Evolutionary conservation across 2,113 vertebrate genomes (phyloP).

Genomic region (Edolisoma coerulescens): DNA sequence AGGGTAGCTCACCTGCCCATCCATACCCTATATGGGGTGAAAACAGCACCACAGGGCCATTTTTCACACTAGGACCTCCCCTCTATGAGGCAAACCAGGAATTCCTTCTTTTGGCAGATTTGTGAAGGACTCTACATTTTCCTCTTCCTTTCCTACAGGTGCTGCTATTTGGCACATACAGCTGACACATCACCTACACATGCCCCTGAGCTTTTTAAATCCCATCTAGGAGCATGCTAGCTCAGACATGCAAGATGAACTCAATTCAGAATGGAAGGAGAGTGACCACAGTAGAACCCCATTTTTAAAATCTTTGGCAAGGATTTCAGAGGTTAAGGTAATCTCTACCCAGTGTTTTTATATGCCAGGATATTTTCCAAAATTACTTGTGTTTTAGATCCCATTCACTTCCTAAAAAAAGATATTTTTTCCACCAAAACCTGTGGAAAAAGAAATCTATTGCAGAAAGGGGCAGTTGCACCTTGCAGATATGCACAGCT

Average conservation of each 20-base stretch:
- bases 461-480: conserved; percentile 10
- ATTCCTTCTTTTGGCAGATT: not conserved
- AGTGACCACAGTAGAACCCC: not conserved
- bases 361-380: not conserved
- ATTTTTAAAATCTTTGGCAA: not conserved
- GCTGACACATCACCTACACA: not conserved
- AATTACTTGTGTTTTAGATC: not conserved
- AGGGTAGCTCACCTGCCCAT: not conserved
- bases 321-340: not conserved
- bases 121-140: not conserved
- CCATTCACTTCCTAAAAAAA: not conserved
- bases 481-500: conserved; percentile 10
- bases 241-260: not conserved
- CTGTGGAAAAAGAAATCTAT: not conserved
- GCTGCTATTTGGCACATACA: not conserved
- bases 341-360: not conserved
- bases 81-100: not conserved
- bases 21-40: not conserved
- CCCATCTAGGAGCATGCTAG: not conserved
- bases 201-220: not conserved
- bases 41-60: not conserved
- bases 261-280: not conserved
- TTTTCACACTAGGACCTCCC: not conserved
- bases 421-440: not conserved
- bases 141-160: not conserved